Percentiles rank a stretch among this genome's conserved stretches.
Evolutionary conservation across 2,797 vertebrate genomes (phyloP).

Genomic region (Tamandua tetradactyla): DNA sequence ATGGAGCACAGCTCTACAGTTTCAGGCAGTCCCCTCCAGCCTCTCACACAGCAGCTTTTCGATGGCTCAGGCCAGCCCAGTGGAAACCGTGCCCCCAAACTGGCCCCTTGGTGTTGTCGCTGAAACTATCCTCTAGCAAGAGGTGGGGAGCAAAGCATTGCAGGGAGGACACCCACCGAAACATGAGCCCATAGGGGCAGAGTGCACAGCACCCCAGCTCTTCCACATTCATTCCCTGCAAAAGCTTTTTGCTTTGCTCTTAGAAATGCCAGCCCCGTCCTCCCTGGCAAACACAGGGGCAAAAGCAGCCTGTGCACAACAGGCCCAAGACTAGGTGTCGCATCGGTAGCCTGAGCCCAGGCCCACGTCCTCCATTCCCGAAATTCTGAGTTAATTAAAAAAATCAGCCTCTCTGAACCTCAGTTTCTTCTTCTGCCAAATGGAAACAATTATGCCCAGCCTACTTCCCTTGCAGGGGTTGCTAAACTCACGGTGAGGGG

Average conservation of each 20-base stretch:
- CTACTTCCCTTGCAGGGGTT: neutral
- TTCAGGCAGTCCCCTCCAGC: no score
- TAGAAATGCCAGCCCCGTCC: neutral
- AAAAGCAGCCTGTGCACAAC: neutral
- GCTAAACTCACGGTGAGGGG: neutral
- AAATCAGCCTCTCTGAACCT: neutral
- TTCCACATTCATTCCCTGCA: neutral
- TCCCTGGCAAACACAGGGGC: neutral
- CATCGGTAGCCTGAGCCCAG: neutral
- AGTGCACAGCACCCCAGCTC: neutral
- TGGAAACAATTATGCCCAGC: neutral
- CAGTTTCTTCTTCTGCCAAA: neutral
- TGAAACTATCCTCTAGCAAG: neutral
- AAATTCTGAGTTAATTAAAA: neutral
- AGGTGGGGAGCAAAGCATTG: neutral
- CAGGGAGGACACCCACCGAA: neutral
- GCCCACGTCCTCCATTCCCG: neutral
- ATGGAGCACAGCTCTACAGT: no score
- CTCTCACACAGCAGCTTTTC: neutral
- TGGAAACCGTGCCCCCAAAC: neutral
- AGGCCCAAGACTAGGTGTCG: neutral
- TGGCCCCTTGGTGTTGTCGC: neutral
- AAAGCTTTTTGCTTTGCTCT: neutral
- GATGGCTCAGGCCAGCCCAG: neutral
- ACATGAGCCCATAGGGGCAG: accelerated